Conservation (phyloP, 2,113 vertebrate genomes). For the Megaptera novaeangliae region DNA sequence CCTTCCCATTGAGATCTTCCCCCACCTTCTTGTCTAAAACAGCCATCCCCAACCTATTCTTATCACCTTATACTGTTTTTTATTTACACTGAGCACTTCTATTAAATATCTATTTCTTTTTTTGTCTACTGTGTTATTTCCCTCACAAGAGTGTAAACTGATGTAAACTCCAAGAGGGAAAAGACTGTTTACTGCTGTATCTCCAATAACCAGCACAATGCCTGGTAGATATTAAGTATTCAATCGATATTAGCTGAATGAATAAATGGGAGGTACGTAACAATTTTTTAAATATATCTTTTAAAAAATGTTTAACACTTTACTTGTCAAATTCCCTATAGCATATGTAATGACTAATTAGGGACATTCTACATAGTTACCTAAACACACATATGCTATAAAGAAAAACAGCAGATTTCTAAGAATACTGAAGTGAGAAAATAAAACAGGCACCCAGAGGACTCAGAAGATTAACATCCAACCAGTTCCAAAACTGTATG, state of each 20-base stretch:
- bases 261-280: background rate
- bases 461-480: background rate
- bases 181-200: background rate
- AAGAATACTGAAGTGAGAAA: background rate
- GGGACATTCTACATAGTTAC: background rate
- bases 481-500: background rate
- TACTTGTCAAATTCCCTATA: constrained; percentile 23
- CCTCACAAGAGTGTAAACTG: background rate
- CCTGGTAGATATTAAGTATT: background rate
- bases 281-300: background rate
- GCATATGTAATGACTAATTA: background rate
- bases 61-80: background rate
- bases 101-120: background rate
- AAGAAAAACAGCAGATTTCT: background rate
- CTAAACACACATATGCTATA: background rate
- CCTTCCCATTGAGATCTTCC: background rate
- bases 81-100: background rate
- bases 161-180: background rate
- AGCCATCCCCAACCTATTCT: no score
- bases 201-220: background rate
- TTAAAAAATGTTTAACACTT: constrained; percentile 20
- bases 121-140: background rate
- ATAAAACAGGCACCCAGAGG: background rate
- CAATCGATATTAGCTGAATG: background rate
- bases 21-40: background rate